Conservation (phyloP, 2,888 invertebrate genomes). For the Calameuta pallipes region DNA sequence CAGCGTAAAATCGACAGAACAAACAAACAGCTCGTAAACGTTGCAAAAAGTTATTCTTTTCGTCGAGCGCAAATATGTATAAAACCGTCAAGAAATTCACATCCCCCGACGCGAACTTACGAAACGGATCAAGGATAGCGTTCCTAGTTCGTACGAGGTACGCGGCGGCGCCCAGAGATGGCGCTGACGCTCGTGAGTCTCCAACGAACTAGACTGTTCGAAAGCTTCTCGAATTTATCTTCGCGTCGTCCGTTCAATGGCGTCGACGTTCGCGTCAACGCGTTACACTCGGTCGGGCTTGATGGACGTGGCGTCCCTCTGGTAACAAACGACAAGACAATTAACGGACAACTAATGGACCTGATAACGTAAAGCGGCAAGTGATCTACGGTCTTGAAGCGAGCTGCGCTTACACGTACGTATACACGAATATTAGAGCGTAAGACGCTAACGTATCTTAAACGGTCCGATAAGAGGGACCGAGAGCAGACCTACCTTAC, state of each 20-base stretch:
- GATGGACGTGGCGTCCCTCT: background rate
- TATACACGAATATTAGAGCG: background rate
- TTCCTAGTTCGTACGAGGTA: background rate
- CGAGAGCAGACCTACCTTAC: background rate
- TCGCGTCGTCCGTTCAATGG: background rate
- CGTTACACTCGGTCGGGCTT: background rate
- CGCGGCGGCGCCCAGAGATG: background rate
- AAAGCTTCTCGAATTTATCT: background rate
- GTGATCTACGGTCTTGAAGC: constrained; percentile 18
- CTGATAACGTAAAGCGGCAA: constrained; percentile 19
- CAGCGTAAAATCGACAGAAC: background rate
- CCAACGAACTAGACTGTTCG: background rate
- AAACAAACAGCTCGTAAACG: background rate
- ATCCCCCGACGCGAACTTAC: background rate
- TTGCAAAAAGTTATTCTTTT: background rate
- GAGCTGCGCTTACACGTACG: background rate
- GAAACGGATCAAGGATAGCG: background rate
- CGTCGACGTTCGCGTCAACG: background rate
- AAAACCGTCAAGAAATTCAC: background rate
- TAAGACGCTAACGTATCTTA: constrained; percentile 14
- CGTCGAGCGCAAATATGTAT: background rate
- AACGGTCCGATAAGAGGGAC: constrained; percentile 19
- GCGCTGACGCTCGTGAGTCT: background rate
- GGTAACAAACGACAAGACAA: constrained; percentile 16
- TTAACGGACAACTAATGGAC: constrained; percentile 28